Conservation (phyloP, 2,888 invertebrate genomes). For the Synergus japonicus region DNA sequence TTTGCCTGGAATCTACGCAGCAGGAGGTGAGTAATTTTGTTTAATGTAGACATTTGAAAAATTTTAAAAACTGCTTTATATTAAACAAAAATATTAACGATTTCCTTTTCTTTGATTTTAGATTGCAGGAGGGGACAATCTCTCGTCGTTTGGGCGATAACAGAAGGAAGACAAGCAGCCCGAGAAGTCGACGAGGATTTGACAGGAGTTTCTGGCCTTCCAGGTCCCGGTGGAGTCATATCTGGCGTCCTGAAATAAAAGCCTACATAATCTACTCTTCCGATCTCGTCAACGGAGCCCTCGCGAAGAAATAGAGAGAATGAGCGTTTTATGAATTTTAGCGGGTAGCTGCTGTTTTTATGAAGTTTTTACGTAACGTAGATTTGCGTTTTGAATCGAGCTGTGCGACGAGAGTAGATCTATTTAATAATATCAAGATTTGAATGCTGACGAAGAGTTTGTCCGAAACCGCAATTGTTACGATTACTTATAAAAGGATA, state of each 20-base stretch:
- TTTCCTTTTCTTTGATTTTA: conserved; percentile 70
- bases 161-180: conserved; percentile 98
- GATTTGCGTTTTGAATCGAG: conserved; percentile 34
- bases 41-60: background rate
- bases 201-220: conserved; percentile 88
- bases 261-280: conserved; percentile 41
- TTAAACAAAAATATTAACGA: background rate
- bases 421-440: conserved; percentile 32
- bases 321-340: conserved; percentile 30
- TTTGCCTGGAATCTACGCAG: conserved; percentile 92
- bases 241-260: conserved; percentile 63
- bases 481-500: conserved; percentile 20
- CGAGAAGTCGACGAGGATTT: conserved; percentile 93
- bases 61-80: background rate
- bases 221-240: conserved; percentile 95
- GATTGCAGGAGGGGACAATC: conserved; percentile 99
- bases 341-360: conserved; percentile 41
- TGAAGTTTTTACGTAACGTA: conserved; percentile 37
- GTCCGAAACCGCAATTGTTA: conserved; percentile 4
- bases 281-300: background rate
- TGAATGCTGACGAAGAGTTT: conserved; percentile 33
- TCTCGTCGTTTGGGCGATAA: conserved; percentile 98
- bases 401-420: conserved; percentile 21
- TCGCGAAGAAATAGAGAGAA: conserved; percentile 1
- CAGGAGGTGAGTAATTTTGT: conserved; percentile 86